Evolutionary conservation across 2,797 vertebrate genomes (phyloP).

Genomic region (Steatocranus sp.): DNA sequence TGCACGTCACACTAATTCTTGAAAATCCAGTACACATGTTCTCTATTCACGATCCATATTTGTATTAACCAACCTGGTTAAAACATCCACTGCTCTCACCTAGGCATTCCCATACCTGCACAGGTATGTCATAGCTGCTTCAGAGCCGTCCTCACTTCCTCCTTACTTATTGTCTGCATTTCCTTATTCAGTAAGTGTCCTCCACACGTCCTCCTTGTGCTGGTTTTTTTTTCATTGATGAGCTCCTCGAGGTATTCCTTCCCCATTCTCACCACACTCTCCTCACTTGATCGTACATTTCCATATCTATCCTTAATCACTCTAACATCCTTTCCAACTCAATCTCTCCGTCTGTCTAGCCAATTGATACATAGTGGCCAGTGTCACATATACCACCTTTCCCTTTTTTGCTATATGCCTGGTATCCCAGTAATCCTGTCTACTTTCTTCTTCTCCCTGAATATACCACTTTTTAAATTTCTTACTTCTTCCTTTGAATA

Average conservation of each 20-base stretch:
- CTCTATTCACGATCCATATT: not conserved
- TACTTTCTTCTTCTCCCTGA: not conserved
- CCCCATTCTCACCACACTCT: not conserved
- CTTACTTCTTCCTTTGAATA: not conserved
- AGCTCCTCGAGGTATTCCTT: not conserved
- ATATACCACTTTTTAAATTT: not conserved
- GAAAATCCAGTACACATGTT: fast-evolving
- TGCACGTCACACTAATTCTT: not conserved
- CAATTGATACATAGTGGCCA: not conserved
- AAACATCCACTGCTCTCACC: not conserved
- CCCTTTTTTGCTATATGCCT: not conserved
- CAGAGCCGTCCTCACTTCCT: not conserved
- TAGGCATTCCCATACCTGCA: not conserved
- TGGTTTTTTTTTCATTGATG: not conserved
- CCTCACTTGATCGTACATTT: not conserved
- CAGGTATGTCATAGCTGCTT: not conserved
- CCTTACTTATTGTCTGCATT: not conserved
- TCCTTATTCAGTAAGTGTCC: not conserved
- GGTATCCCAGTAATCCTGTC: not conserved
- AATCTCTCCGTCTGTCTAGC: not conserved
- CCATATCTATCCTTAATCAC: not conserved
- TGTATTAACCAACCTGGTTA: not conserved
- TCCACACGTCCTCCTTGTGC: not conserved
- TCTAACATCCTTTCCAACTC: not conserved
- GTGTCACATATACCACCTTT: not conserved